Evolutionary conservation across 2,113 vertebrate genomes (phyloP).

Genomic region (Carettochelys insculpta): DNA sequence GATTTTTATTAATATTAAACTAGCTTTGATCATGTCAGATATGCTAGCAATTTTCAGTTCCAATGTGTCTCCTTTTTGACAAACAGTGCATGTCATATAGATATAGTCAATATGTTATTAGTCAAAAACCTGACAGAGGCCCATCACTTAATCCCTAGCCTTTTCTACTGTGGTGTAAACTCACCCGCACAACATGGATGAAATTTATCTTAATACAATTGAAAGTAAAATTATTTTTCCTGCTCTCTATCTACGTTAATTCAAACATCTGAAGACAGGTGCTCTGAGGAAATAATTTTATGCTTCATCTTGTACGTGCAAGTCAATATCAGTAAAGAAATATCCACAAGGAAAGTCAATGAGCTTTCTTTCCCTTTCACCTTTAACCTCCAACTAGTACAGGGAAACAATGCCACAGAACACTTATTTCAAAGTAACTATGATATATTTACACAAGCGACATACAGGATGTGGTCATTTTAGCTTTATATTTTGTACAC

Average conservation of each 20-base stretch:
- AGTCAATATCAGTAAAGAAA: constrained; percentile 67
- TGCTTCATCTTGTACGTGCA: constrained; percentile 64
- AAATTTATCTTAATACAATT: constrained; percentile 79
- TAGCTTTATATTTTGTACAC: constrained; percentile 34
- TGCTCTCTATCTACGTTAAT: constrained; percentile 65
- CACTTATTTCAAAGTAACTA: constrained; percentile 52
- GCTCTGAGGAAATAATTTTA: constrained; percentile 70
- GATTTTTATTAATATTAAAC: constrained; percentile 70
- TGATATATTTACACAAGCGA: constrained; percentile 64
- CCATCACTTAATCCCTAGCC: constrained; percentile 88
- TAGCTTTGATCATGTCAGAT: constrained; percentile 77
- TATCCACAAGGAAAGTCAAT: constrained; percentile 50
- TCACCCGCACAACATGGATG: constrained; percentile 64
- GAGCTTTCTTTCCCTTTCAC: constrained; percentile 30
- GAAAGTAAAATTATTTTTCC: constrained; percentile 73
- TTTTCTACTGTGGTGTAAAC: constrained; percentile 69
- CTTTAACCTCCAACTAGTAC: constrained; percentile 28
- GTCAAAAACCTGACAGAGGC: constrained; percentile 86
- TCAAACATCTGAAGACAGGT: constrained; percentile 63
- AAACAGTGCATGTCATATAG: constrained; percentile 88
- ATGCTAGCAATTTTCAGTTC: constrained; percentile 80
- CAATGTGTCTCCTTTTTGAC: constrained; percentile 75
- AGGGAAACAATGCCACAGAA: constrained; percentile 24
- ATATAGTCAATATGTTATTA: constrained; percentile 94
- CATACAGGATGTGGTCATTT: constrained; percentile 55